Percentiles rank a stretch among this genome's conserved stretches.
phyloP scores from a whole-genome alignment of 1,140 invertebrate species.

The Rhyzopertha dominica region DNA sequence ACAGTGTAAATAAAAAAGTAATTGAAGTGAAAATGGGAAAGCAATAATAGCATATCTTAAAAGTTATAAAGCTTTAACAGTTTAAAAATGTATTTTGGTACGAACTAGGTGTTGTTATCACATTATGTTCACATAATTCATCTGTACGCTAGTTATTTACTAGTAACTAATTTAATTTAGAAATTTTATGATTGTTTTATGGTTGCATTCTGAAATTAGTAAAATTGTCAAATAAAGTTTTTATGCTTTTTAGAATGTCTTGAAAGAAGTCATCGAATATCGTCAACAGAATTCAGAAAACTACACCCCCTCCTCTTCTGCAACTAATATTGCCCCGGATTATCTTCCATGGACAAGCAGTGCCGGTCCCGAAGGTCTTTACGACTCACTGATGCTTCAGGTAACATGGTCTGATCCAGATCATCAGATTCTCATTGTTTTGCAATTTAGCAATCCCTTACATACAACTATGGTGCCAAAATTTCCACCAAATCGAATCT shows the following conservation, averaged over 20 bases:
- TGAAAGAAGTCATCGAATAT: conserved; percentile 56
- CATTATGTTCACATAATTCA: no score
- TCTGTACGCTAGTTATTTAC: no score
- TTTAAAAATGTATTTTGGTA: no score
- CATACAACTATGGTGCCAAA: conserved; percentile 54
- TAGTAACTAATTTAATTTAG: no score
- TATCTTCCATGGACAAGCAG: conserved; percentile 64
- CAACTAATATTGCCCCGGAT: conserved; percentile 45
- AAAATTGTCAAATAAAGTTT: conserved; percentile 14
- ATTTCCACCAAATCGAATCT: conserved; percentile 50
- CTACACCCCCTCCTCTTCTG: conserved; percentile 46
- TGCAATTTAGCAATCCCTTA: conserved; percentile 50
- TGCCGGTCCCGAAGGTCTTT: conserved; percentile 49
- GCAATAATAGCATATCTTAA: no score
- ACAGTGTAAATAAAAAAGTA: no score
- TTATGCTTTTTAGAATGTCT: conserved; percentile 45
- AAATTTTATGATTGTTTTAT: neutral
- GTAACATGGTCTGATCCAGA: conserved; percentile 27
- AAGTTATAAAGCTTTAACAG: no score
- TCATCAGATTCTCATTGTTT: neutral
- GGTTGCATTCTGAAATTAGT: conserved; percentile 7
- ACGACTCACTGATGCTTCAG: conserved; percentile 51
- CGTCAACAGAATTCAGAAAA: conserved; percentile 52
- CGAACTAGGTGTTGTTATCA: no score
- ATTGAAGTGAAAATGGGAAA: no score